Conservation (phyloP, 2,113 vertebrate genomes). For the Istiophorus platypterus region DNA sequence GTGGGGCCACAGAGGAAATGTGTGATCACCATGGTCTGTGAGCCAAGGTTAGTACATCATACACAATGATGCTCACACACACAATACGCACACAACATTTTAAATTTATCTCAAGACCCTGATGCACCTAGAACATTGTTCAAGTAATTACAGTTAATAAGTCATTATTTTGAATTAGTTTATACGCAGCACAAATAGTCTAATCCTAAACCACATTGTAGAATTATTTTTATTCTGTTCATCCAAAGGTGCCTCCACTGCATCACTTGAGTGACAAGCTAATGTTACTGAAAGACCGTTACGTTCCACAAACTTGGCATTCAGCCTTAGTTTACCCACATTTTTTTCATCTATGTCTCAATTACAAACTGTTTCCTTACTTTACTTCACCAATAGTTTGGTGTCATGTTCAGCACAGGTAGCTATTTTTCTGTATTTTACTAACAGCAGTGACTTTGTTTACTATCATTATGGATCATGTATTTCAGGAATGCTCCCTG, state of each 20-base stretch:
- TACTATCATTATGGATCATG: neutral
- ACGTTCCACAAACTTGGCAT: neutral
- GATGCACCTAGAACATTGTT: too few species aligned
- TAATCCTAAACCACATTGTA: neutral
- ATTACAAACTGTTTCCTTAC: neutral
- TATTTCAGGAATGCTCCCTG: neutral
- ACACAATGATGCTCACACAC: neutral
- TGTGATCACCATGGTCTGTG: conserved; percentile 87
- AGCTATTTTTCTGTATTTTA: neutral
- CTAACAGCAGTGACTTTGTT: too few species aligned
- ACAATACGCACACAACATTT: neutral
- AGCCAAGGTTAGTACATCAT: conserved; percentile 87
- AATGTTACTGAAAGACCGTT: neutral
- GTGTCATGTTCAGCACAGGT: neutral
- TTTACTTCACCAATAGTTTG: neutral
- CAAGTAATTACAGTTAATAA: conserved; percentile 11
- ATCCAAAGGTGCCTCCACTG: neutral
- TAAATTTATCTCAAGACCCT: conserved; percentile 3
- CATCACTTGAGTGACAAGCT: neutral
- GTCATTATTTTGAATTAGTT: neutral
- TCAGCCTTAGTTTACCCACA: neutral
- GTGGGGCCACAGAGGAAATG: conserved; percentile 93
- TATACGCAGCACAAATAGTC: neutral
- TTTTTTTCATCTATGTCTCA: neutral
- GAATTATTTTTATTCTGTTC: conserved; percentile 1